These are phyloP conservation scores for Trypoxylus dichotomus DNA, from an alignment of 1,140 invertebrate species.

Conservation along the genomic window DNA sequence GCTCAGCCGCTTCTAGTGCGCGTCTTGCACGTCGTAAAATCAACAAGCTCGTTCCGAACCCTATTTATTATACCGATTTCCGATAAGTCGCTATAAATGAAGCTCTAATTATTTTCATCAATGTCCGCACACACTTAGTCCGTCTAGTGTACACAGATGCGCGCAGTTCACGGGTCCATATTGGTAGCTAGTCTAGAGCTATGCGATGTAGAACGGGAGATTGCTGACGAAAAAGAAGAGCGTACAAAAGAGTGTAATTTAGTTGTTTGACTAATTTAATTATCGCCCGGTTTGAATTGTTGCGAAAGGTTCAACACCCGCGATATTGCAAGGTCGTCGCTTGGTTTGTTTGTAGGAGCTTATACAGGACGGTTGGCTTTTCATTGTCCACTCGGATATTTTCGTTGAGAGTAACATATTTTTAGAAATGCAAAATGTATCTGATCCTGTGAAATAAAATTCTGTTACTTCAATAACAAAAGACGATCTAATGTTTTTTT, in stretches of 20 bases:
- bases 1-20: background rate
- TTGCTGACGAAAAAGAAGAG: background rate
- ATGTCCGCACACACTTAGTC: background rate
- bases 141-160: background rate
- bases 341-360: too few relatives aligned
- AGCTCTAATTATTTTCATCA: background rate
- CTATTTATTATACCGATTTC: slow-evolving; percentile 4
- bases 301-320: slow-evolving; percentile 4
- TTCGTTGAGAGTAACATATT: too few relatives aligned
- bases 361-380: too few relatives aligned
- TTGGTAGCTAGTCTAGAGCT: too few relatives aligned
- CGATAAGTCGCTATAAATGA: background rate
- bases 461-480: too few relatives aligned
- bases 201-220: background rate
- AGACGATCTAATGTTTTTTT: too few relatives aligned
- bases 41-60: background rate
- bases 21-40: background rate
- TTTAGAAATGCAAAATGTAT: too few relatives aligned
- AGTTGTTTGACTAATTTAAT: background rate
- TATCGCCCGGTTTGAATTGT: background rate
- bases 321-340: background rate
- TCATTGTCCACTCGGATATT: too few relatives aligned
- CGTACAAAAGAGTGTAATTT: background rate
- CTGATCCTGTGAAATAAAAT: too few relatives aligned
- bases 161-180: background rate